phyloP scores from a whole-genome alignment of 2,888 invertebrate species.

The Achlya flavicornis region DNA sequence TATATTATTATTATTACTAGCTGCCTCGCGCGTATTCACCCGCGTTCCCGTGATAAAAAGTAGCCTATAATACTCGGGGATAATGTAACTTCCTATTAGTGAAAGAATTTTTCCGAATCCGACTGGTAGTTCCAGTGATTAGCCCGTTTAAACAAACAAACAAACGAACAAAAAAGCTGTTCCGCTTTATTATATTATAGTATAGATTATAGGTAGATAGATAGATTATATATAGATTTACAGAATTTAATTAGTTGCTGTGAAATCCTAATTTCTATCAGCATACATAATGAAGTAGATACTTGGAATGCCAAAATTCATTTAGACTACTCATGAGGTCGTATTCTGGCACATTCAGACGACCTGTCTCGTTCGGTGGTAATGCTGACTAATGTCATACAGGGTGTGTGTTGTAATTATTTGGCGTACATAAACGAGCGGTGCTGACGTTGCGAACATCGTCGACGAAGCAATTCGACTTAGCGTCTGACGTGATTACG shows the following conservation, averaged over 20 bases:
- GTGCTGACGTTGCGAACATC: slow-evolving; percentile 33
- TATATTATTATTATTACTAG: no score
- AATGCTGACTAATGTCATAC: slow-evolving; percentile 41
- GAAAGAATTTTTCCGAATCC: no score
- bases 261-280: background rate
- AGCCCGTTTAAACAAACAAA: no score
- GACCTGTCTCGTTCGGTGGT: slow-evolving; percentile 24
- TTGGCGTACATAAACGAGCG: slow-evolving; percentile 38
- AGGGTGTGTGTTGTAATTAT: slow-evolving; percentile 43
- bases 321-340: slow-evolving; percentile 3
- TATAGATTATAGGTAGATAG: no score
- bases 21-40: no score
- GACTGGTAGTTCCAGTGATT: no score
- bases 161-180: no score
- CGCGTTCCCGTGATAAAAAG: no score
- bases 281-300: background rate
- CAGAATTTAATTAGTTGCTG: background rate
- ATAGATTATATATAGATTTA: background rate
- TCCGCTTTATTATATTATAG: no score
- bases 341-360: slow-evolving; percentile 19
- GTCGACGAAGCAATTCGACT: slow-evolving; percentile 16
- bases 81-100: no score
- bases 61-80: no score
- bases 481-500: slow-evolving; percentile 13
- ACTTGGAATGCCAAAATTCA: background rate